These are phyloP conservation scores for Nematostella vectensis DNA, from an alignment of 92 coral and sea anemone species.

Conservation along the genomic window DNA sequence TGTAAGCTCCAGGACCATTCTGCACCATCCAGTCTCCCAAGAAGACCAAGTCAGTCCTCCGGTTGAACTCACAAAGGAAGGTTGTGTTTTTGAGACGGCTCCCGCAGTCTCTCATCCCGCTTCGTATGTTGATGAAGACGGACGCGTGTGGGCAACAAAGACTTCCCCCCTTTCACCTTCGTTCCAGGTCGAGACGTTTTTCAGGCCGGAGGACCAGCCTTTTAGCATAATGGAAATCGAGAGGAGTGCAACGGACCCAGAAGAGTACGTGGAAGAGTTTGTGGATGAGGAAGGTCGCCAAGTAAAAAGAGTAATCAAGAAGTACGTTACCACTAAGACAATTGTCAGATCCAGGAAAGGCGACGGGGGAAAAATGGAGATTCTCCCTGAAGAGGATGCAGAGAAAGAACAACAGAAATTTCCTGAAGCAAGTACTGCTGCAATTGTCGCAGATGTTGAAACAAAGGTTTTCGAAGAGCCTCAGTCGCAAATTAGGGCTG, in stretches of 20 bases:
- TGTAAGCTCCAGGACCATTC: constrained; percentile 32
- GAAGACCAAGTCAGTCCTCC: too few relatives aligned
- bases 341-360: too few relatives aligned
- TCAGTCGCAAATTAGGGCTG: constrained; percentile 14
- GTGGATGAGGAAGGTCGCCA: constrained; percentile 50
- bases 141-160: constrained; percentile 25
- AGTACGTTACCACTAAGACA: constrained; percentile 44
- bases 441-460: constrained; percentile 1
- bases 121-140: constrained; percentile 16
- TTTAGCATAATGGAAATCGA: constrained; percentile 26
- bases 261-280: constrained; percentile 45
- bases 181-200: constrained; percentile 17
- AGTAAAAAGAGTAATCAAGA: constrained; percentile 38
- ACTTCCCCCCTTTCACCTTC: constrained; percentile 14
- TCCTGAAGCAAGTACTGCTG: too few relatives aligned
- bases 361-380: too few relatives aligned
- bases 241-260: constrained; percentile 8
- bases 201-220: constrained; percentile 9
- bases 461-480: constrained; percentile 5
- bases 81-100: constrained; percentile 18
- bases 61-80: too few relatives aligned
- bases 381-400: neutral
- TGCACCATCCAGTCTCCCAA: constrained; percentile 29
- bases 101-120: constrained; percentile 13
- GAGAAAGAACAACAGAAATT: too few relatives aligned